Evolutionary conservation across 2,113 vertebrate species (phyloP).

Genomic region (Psammodynastes pulverulentus): DNA sequence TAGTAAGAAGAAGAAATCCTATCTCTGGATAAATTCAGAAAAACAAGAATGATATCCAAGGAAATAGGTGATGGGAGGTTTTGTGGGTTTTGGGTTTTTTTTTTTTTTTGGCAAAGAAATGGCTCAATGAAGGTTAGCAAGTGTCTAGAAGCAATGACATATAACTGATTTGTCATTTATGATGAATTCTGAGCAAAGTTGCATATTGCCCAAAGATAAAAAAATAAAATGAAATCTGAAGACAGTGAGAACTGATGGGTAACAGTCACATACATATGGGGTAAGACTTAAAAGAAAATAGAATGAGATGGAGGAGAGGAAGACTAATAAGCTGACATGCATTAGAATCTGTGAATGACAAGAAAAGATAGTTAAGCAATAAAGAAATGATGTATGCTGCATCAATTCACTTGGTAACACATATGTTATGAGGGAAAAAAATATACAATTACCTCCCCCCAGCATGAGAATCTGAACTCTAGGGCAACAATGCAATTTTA

Average conservation of each 20-base stretch:
- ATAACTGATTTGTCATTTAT: not conserved
- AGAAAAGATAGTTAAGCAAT: not conserved
- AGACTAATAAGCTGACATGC: not conserved
- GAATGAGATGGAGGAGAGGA: not conserved
- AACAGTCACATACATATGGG: not conserved
- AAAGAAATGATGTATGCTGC: not conserved
- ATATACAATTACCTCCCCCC: not conserved
- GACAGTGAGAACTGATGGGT: not conserved
- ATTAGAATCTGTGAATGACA: not conserved
- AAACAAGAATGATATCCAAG: not conserved
- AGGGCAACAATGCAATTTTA: not conserved
- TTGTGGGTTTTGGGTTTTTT: not conserved
- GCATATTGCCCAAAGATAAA: not conserved
- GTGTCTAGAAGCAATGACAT: not conserved
- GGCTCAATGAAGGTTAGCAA: not conserved
- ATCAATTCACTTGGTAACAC: not conserved
- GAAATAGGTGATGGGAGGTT: not conserved
- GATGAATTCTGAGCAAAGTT: not conserved
- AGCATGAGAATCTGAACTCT: not conserved
- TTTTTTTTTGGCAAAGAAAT: not conserved
- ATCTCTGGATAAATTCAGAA: not conserved
- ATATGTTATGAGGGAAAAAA: not conserved
- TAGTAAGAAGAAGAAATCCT: not conserved
- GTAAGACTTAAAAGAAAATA: not conserved
- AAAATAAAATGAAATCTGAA: not conserved